Percentiles rank a stretch among this genome's conserved stretches.
Conservation (phyloP, 92 coral and sea anemone species). For the Galaxea fascicularis region DNA sequence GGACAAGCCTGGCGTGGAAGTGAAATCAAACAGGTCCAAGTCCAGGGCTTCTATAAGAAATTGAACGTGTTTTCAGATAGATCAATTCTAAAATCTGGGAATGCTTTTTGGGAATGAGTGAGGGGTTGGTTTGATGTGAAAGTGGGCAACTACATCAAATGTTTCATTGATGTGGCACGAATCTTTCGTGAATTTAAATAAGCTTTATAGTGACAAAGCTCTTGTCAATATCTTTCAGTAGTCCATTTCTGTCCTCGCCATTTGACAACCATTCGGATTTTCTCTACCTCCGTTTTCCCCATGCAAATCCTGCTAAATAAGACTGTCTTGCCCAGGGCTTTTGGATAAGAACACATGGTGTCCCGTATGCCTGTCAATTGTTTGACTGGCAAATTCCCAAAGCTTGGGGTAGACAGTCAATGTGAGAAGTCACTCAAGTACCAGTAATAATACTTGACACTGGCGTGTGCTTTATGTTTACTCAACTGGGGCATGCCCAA, state of each 20-base stretch:
- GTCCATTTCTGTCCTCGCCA: not conserved
- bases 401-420: not conserved
- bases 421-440: not conserved
- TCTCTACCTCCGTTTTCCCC: not conserved
- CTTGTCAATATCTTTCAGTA: not conserved
- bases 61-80: too few relatives aligned
- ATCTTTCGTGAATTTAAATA: too few relatives aligned
- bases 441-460: not conserved
- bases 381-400: not conserved
- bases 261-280: not conserved
- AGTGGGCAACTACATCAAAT: not conserved
- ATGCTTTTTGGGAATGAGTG: too few relatives aligned
- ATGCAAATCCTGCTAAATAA: not conserved
- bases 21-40: too few relatives aligned
- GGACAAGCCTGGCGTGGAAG: too few relatives aligned
- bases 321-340: not conserved
- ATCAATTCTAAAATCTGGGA: too few relatives aligned
- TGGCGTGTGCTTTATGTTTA: not conserved
- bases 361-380: not conserved
- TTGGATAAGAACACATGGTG: not conserved
- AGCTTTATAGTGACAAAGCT: not conserved
- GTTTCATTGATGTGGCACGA: not conserved
- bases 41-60: too few relatives aligned
- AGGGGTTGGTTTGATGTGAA: too few relatives aligned
- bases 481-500: not conserved